These are phyloP conservation scores for Buceros bicornis DNA, from an alignment of 2,797 vertebrate species.

Conservation along the genomic window DNA sequence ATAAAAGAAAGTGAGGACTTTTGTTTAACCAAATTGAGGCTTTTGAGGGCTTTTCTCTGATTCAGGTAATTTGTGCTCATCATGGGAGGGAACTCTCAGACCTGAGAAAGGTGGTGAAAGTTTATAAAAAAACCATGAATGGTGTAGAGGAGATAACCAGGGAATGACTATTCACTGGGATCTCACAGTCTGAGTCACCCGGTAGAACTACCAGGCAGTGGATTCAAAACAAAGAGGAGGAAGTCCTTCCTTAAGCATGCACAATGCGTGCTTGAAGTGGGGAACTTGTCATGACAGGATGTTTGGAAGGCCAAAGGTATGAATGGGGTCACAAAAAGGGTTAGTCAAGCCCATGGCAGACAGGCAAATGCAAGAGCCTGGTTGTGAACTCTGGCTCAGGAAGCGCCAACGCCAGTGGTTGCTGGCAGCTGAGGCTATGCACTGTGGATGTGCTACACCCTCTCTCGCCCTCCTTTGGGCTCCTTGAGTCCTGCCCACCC, in stretches of 20 bases:
- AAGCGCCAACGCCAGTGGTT: accelerated
- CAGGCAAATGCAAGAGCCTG: neutral
- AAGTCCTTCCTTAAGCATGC: neutral
- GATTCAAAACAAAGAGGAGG: neutral
- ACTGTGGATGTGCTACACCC: neutral
- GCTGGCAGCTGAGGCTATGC: neutral
- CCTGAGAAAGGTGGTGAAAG: neutral
- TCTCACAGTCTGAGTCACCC: neutral
- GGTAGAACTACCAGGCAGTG: neutral
- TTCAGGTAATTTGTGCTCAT: neutral
- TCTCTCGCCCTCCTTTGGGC: neutral
- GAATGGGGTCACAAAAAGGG: neutral
- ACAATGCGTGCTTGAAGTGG: neutral
- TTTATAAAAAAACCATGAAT: neutral
- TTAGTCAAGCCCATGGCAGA: neutral
- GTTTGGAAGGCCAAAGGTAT: neutral
- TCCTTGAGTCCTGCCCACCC: neutral
- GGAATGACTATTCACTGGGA: neutral
- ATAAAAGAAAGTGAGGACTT: neutral
- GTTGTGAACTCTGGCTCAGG: neutral
- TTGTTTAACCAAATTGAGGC: neutral
- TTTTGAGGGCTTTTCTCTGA: neutral
- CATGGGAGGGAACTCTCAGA: neutral
- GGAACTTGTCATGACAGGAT: neutral
- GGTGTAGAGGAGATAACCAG: neutral